phyloP scores from a whole-genome alignment of 2,797 vertebrate genomes.

The Tokudaia muenninki region DNA sequence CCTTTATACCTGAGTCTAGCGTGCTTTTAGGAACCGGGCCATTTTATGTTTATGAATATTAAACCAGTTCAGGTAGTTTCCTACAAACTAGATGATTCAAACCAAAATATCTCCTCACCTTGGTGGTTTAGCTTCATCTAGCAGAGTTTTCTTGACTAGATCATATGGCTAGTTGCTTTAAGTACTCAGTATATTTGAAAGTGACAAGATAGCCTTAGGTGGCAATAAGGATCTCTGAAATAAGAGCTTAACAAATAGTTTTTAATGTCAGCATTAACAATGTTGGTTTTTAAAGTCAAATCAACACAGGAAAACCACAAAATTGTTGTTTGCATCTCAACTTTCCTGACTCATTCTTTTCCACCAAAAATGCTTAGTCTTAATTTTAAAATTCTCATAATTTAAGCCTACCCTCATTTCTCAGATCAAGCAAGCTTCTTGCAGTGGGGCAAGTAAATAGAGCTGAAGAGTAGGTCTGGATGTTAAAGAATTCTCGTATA shows the following conservation, averaged over 20 bases:
- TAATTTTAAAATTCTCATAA: conserved; percentile 43
- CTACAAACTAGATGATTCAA: conserved; percentile 19
- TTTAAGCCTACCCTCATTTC: not conserved
- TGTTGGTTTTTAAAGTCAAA: conserved; percentile 33
- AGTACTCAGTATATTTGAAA: not conserved
- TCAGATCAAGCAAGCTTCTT: not conserved
- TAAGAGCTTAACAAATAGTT: conserved; percentile 50
- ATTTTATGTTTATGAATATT: not conserved
- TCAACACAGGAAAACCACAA: conserved; percentile 26
- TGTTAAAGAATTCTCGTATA: not conserved
- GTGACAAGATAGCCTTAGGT: not conserved
- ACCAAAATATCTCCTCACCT: not conserved
- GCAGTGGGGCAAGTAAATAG: not conserved
- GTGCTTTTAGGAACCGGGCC: not conserved
- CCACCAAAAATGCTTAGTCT: conserved; percentile 3
- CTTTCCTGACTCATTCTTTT: conserved; percentile 34
- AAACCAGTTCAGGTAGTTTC: conserved; percentile 23
- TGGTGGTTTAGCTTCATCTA: conserved; percentile 4
- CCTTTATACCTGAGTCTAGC: not conserved
- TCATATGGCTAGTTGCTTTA: conserved; percentile 55
- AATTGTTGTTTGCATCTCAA: not conserved
- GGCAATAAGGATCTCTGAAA: not conserved
- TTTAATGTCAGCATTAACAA: conserved; percentile 10
- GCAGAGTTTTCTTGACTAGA: conserved; percentile 33
- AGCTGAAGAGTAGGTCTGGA: not conserved